Evolutionary conservation across 2,888 invertebrate genomes (phyloP).

Genomic region (Fragum sueziense): DNA sequence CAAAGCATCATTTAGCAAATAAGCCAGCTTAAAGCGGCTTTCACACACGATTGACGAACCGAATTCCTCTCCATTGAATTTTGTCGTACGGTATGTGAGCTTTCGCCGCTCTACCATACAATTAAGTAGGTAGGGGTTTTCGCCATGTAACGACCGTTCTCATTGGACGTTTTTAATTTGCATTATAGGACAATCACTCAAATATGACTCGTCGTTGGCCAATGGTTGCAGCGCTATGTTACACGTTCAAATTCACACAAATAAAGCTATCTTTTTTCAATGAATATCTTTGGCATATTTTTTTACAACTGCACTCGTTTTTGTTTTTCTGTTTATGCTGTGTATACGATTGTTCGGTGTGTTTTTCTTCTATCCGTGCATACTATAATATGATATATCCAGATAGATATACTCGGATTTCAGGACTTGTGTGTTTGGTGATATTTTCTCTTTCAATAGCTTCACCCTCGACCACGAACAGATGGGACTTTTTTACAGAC

Average conservation of each 20-base stretch:
- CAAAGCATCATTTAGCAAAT: conserved; percentile 24
- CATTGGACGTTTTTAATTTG: conserved; percentile 47
- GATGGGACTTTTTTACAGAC: no score
- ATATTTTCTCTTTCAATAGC: not conserved
- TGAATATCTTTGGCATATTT: conserved; percentile 17
- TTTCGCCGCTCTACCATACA: conserved; percentile 48
- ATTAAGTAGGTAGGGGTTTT: conserved; percentile 55
- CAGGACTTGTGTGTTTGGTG: not conserved
- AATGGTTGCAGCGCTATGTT: conserved; percentile 16
- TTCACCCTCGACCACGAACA: no score
- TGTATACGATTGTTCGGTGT: not conserved
- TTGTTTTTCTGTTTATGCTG: conserved; percentile 21
- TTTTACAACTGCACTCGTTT: not conserved
- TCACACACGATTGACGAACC: conserved; percentile 14
- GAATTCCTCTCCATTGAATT: conserved; percentile 14
- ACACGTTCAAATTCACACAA: conserved; percentile 21
- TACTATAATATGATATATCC: not conserved
- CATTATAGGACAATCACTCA: conserved; percentile 57
- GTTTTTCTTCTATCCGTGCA: not conserved
- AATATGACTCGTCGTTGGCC: conserved; percentile 37
- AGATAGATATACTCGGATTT: not conserved
- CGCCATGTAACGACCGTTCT: conserved; percentile 46
- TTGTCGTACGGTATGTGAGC: conserved; percentile 45
- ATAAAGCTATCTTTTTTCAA: conserved; percentile 18
- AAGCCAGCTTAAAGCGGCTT: conserved; percentile 10